Conservation (phyloP, 2,888 invertebrate species). For the Corbicula japonica region DNA sequence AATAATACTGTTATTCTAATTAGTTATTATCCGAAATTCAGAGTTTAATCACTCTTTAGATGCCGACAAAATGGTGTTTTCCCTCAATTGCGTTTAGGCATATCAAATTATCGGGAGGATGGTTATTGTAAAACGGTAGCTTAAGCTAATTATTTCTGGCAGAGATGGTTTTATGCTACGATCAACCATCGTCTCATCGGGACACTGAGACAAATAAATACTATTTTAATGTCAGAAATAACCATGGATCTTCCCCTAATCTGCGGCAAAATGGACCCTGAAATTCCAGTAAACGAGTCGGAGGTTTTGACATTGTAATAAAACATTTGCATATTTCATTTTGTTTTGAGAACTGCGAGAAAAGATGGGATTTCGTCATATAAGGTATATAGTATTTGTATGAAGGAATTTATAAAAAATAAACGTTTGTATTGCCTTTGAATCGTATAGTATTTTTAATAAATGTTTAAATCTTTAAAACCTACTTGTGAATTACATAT, state of each 20-base stretch:
- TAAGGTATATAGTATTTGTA: too few species aligned
- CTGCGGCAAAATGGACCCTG: constrained; percentile 34
- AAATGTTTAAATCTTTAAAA: too few species aligned
- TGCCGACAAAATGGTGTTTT: constrained; percentile 64
- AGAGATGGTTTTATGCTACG: constrained; percentile 60
- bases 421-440: too few species aligned
- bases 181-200: constrained; percentile 51
- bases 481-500: too few species aligned
- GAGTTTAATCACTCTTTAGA: constrained; percentile 66
- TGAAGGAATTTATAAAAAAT: too few species aligned
- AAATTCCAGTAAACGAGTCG: constrained; percentile 26
- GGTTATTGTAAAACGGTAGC: constrained; percentile 72
- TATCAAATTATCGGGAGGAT: constrained; percentile 76
- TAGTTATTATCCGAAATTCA: constrained; percentile 65
- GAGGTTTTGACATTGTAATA: neutral
- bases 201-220: constrained; percentile 61
- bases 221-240: constrained; percentile 65
- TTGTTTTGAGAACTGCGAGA: too few species aligned
- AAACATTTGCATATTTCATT: too few species aligned
- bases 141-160: constrained; percentile 70
- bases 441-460: too few species aligned
- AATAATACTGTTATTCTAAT: constrained; percentile 69
- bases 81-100: constrained; percentile 62
- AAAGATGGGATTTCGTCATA: too few species aligned
- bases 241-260: constrained; percentile 66